Conservation (phyloP, 2,113 vertebrate species). For the Oxyruncus cristatus region DNA sequence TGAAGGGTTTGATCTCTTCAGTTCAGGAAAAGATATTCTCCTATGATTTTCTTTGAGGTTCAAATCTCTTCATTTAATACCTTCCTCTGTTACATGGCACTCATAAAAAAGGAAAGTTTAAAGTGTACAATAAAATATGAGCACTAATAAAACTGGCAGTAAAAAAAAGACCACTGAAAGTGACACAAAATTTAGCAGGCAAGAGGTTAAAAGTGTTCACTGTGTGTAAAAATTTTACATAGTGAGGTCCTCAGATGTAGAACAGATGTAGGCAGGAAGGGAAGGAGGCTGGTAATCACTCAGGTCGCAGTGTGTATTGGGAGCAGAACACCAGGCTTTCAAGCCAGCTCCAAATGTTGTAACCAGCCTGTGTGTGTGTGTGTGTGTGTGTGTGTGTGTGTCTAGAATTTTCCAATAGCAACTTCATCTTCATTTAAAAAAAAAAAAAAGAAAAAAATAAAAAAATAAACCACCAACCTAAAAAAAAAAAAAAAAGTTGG, state of each 20-base stretch:
- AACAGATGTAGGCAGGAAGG: constrained; percentile 82
- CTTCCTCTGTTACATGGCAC: constrained; percentile 64
- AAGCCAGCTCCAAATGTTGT: constrained; percentile 72
- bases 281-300: constrained; percentile 73
- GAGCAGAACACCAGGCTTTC: constrained; percentile 74
- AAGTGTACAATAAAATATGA: constrained; percentile 76
- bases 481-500: constrained; percentile 53
- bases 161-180: constrained; percentile 69
- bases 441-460: not conserved
- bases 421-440: constrained; percentile 74
- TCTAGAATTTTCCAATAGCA: constrained; percentile 77
- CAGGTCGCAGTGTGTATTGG: constrained; percentile 72
- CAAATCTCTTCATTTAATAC: constrained; percentile 72
- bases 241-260: constrained; percentile 81
- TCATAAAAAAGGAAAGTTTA: constrained; percentile 70
- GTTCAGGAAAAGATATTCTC: constrained; percentile 46
- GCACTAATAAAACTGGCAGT: constrained; percentile 74
- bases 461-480: not conserved
- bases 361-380: constrained; percentile 54
- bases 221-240: constrained; percentile 80
- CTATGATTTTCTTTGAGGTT: constrained; percentile 65
- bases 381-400: constrained; percentile 30
- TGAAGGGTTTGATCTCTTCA: constrained; percentile 36
- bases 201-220: constrained; percentile 83
- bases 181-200: constrained; percentile 78